Evolutionary conservation across 1,140 invertebrate genomes (phyloP).

Genomic region (Drosophila pallidifrons): DNA sequence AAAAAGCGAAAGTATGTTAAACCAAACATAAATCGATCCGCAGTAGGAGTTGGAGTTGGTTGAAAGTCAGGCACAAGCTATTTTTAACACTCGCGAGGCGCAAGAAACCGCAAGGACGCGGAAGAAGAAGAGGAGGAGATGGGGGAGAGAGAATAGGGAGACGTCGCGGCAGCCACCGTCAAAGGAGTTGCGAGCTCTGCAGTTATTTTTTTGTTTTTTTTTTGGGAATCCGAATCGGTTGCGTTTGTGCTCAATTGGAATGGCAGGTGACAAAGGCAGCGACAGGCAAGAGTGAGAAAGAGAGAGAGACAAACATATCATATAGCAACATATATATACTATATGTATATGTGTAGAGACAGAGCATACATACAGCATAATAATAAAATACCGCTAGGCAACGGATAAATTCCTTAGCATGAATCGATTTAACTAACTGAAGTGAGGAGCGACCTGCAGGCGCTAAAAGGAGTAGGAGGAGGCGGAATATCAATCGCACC

Average conservation of each 20-base stretch:
- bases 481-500: conserved; percentile 23
- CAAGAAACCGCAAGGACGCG: conserved; percentile 46
- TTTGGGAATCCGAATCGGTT: conserved; percentile 12
- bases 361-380: conserved; percentile 43
- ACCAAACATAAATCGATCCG: conserved; percentile 71
- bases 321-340: background rate
- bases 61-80: conserved; percentile 62
- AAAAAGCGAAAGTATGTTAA: conserved; percentile 80
- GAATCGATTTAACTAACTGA: conserved; percentile 78
- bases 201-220: background rate
- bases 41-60: conserved; percentile 15
- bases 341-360: background rate
- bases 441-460: conserved; percentile 1
- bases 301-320: conserved; percentile 14
- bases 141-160: background rate
- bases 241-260: conserved; percentile 70
- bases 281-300: background rate
- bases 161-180: conserved; percentile 43
- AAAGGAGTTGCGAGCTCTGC: background rate
- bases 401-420: conserved; percentile 79
- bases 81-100: conserved; percentile 67
- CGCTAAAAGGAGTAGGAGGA: conserved; percentile 12
- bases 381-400: conserved; percentile 83
- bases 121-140: background rate
- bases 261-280: conserved; percentile 57